phyloP scores from a whole-genome alignment of 2,113 vertebrate genomes.

The Gavia stellata region DNA sequence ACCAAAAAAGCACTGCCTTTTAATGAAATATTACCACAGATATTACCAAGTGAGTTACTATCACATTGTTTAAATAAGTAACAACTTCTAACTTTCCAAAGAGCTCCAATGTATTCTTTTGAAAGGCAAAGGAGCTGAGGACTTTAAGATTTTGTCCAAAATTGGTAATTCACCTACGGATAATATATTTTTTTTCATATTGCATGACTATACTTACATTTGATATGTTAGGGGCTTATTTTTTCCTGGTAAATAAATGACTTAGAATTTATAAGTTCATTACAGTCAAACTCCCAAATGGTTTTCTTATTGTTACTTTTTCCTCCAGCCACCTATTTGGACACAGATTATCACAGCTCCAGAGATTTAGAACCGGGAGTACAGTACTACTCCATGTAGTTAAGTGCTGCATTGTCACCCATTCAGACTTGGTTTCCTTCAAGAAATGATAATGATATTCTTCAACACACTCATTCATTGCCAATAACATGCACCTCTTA shows the following conservation, averaged over 20 bases:
- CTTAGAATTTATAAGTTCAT: background rate
- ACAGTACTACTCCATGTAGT: background rate
- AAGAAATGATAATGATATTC: background rate
- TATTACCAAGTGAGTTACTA: background rate
- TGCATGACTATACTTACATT: background rate
- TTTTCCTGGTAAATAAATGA: background rate
- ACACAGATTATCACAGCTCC: background rate
- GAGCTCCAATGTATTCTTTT: background rate
- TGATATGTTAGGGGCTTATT: background rate
- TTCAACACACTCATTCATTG: background rate
- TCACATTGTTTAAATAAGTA: background rate
- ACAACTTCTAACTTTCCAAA: background rate
- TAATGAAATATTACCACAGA: background rate
- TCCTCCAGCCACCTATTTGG: background rate
- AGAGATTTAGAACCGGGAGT: background rate
- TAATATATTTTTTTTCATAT: background rate
- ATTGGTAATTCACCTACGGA: background rate
- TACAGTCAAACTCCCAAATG: background rate
- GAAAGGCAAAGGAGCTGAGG: background rate
- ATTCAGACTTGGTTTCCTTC: background rate
- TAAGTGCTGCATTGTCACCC: background rate
- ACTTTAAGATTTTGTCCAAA: background rate
- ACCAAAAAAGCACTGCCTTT: background rate
- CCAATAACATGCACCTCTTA: background rate
- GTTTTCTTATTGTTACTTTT: background rate